Percentiles rank a stretch among this genome's conserved stretches.
These are phyloP conservation scores for Globia sparganii DNA, from an alignment of 2,888 invertebrate genomes.

Conservation along the genomic window DNA sequence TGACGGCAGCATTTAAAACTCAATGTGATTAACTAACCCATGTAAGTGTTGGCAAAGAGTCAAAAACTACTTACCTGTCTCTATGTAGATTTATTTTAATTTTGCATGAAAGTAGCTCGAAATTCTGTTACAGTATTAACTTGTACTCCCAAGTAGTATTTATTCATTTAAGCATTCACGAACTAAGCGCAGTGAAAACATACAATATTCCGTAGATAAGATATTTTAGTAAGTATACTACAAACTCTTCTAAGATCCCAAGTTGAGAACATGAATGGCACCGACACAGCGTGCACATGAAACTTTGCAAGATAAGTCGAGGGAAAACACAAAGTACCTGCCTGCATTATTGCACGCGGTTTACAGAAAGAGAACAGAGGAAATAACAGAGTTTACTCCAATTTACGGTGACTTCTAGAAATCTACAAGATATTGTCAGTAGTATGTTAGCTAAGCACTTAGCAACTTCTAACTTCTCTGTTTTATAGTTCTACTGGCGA, in stretches of 20 bases:
- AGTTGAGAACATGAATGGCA: background rate
- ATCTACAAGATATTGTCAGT: background rate
- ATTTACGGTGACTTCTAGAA: background rate
- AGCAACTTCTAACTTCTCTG: slow-evolving; percentile 1
- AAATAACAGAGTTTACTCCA: background rate
- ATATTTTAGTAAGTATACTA: no score
- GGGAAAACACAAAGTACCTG: slow-evolving; percentile 11
- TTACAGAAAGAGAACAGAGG: background rate
- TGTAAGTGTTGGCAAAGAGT: no score
- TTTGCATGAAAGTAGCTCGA: no score
- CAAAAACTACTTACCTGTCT: no score
- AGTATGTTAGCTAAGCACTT: background rate
- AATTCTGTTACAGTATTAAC: no score
- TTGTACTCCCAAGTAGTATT: no score
- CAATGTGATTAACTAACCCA: no score
- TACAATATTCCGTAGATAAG: no score
- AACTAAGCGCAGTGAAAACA: no score
- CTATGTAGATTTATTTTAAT: no score
- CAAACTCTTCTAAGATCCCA: background rate
- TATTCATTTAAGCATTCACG: no score
- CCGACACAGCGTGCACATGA: slow-evolving; percentile 9
- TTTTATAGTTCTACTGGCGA: background rate
- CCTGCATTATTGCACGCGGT: background rate
- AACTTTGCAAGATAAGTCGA: slow-evolving; percentile 2
- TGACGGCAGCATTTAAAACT: no score